Evolutionary conservation across 2,797 vertebrate species (phyloP).

Genomic region (Potorous gilbertii): DNA sequence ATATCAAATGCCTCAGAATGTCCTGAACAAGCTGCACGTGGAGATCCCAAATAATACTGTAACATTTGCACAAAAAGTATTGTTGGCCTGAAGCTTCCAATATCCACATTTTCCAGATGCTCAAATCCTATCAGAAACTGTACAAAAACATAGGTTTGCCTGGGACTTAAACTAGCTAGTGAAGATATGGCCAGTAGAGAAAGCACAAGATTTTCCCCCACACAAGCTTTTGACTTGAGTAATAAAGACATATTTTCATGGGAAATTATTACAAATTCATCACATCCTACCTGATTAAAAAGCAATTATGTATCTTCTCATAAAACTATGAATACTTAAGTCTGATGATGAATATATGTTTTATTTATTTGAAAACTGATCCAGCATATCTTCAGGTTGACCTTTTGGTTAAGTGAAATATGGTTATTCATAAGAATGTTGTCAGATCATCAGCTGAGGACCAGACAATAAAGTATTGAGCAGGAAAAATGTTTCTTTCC

Average conservation of each 20-base stretch:
- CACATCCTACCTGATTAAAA: background rate
- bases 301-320: background rate
- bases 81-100: background rate
- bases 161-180: background rate
- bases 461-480: background rate
- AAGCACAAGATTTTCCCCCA: background rate
- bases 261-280: background rate
- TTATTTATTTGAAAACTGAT: slow-evolving; percentile 5
- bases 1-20: background rate
- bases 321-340: background rate
- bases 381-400: background rate
- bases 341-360: background rate
- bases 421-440: background rate
- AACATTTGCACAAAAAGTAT: background rate
- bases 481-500: background rate
- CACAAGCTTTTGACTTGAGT: background rate
- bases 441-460: background rate
- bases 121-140: background rate
- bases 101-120: background rate
- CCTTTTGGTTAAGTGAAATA: background rate
- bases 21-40: background rate
- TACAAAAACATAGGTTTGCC: background rate
- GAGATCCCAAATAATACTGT: background rate
- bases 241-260: background rate
- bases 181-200: background rate